Percentiles rank a stretch among this genome's conserved stretches.
phyloP scores from a whole-genome alignment of 1,140 invertebrate genomes.

The Theocolax elegans region DNA sequence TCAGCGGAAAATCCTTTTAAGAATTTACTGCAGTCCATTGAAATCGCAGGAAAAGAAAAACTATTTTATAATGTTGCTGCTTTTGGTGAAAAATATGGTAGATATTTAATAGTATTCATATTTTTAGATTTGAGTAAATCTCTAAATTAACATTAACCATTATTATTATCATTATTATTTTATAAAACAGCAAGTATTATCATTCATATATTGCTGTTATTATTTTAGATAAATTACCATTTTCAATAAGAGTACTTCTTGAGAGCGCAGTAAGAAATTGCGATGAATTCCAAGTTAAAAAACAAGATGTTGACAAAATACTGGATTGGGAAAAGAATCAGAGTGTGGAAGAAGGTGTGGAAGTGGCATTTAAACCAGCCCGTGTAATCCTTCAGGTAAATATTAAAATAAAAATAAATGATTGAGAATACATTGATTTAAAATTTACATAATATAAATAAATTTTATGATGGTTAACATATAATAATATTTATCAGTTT shows the following conservation, averaged over 20 bases:
- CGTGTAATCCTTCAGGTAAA: slow-evolving; percentile 92
- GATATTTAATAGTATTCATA: slow-evolving; percentile 45
- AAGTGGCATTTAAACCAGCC: slow-evolving; percentile 95
- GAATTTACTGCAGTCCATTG: slow-evolving; percentile 75
- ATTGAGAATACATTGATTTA: too few species aligned
- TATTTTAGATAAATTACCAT: slow-evolving; percentile 84
- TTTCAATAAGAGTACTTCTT: slow-evolving; percentile 90
- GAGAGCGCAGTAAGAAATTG: slow-evolving; percentile 97
- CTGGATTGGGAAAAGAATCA: slow-evolving; percentile 90
- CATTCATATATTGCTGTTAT: slow-evolving; percentile 22
- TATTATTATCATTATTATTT: too few species aligned
- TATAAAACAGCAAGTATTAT: slow-evolving; percentile 4
- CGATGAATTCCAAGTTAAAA: slow-evolving; percentile 91
- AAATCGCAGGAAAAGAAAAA: slow-evolving; percentile 74
- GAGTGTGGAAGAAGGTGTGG: slow-evolving; percentile 76
- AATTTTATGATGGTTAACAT: slow-evolving; percentile 10
- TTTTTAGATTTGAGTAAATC: too few species aligned
- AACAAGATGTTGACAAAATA: slow-evolving; percentile 90
- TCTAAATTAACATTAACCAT: too few species aligned
- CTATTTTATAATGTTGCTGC: slow-evolving; percentile 81
- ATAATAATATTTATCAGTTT: slow-evolving; percentile 5
- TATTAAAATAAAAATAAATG: too few species aligned
- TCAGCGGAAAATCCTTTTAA: slow-evolving; percentile 78
- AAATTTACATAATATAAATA: not conserved
- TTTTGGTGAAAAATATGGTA: slow-evolving; percentile 83